Conservation (phyloP, 2,797 vertebrate species). For the Propithecus perrieri region DNA sequence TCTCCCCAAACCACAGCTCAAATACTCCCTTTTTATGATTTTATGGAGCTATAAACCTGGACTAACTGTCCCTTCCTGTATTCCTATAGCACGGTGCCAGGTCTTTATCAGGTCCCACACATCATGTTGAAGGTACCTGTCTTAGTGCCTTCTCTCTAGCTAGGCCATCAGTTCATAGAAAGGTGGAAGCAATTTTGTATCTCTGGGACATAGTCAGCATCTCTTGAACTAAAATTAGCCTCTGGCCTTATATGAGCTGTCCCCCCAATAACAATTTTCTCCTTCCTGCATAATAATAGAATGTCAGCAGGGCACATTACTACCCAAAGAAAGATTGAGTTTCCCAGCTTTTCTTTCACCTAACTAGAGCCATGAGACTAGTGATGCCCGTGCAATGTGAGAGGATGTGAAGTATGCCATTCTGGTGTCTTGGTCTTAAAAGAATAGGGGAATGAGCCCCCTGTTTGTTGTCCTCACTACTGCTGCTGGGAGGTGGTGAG, state of each 20-base stretch:
- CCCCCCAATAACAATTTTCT: not conserved
- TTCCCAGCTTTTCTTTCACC: not conserved
- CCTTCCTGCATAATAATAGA: not conserved
- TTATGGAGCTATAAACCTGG: not conserved
- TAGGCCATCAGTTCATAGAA: not conserved
- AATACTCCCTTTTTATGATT: not conserved
- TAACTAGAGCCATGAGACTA: not conserved
- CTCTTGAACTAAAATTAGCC: not conserved
- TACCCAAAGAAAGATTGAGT: constrained; percentile 6
- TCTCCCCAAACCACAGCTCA: not conserved
- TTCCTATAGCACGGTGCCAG: not conserved
- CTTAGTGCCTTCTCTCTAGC: not conserved
- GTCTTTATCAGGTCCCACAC: not conserved
- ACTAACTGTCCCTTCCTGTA: not conserved
- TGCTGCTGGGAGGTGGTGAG: not conserved
- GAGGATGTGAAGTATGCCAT: not conserved
- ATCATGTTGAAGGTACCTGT: not conserved
- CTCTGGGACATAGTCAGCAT: not conserved
- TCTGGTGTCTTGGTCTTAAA: not conserved
- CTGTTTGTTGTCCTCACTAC: not conserved
- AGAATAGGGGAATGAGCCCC: not conserved
- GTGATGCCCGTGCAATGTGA: not conserved
- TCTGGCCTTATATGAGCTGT: not conserved
- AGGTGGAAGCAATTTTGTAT: not conserved
- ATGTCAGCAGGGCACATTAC: not conserved